Base-by-base conservation (phyloP, 2,113 vertebrate species). In the Melospiza melodia region DNA sequence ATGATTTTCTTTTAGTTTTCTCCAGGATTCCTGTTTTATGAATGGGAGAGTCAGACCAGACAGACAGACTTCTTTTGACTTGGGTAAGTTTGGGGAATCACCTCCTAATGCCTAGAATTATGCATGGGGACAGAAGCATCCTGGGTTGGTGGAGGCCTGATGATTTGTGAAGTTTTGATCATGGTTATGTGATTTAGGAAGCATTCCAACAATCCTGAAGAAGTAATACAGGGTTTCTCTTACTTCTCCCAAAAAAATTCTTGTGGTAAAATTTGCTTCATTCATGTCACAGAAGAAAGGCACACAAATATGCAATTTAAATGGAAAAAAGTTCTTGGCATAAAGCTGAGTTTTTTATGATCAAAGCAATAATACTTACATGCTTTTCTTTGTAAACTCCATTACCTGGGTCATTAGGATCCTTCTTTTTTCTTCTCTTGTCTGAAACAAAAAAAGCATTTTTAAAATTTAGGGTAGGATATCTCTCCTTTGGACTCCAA, bases 381-480 rank as follows among this genome's bases (percentile, higher is more conserved):
- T 3, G 1, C 9, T 43, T 7, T 78, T 4, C 0, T 69, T 13
- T 39, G 33, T 6, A 1, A 43, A 10, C 21, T 41, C 3, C 16
- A 8, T 31, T 27, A 44, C 1, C 3, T 37, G 0, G 27, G 3
- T 15, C 5, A 27, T 6, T 41, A 66, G 1, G 3, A 61, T 3
- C 0, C 4, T 33, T 78, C 37, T 0, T 12, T 73, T 22, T 96
- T 61, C 4, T 68, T 61, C 4, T 69, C 23, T 3, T 79, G 8
- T 0, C 95, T 97, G 85, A 90, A 96, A 96, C 17, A 76, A 76
- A 23, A 21, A 41, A 25, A 16, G 10, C 5, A 12, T 28, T 82
- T 89, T 93, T 43, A 54, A 65, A 95, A 89, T 58, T 23, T 16
- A 59, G 25, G 25, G 33, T 22, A 93, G 16, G 22, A 28, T 33